Evolutionary conservation across 2,113 vertebrate species (phyloP).

Genomic region (Empidonax traillii): DNA sequence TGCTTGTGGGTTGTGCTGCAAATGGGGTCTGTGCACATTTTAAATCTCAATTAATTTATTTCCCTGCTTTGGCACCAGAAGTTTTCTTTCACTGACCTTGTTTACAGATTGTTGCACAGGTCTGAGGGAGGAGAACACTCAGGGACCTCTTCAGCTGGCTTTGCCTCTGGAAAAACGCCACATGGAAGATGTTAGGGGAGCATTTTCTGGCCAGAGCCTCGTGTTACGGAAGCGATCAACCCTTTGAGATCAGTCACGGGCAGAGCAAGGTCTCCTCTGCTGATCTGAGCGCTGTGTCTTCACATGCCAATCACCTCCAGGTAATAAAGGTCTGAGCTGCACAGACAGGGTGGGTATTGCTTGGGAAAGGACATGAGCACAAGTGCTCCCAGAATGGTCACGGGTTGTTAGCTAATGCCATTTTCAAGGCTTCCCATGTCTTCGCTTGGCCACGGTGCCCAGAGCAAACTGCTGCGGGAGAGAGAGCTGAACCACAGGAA

Average conservation of each 20-base stretch:
- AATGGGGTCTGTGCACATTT: not conserved
- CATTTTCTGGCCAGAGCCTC: not conserved
- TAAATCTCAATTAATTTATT: not conserved
- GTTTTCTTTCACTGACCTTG: not conserved
- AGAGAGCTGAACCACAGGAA: not conserved
- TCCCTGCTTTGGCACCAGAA: not conserved
- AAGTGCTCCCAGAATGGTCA: not conserved
- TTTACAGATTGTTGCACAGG: not conserved
- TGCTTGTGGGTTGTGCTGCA: accelerated
- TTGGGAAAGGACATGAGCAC: not conserved
- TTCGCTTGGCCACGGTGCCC: not conserved
- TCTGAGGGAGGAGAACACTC: not conserved
- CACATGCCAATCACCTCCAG: not conserved
- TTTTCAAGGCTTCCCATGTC: not conserved
- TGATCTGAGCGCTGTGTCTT: not conserved
- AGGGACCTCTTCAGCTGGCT: not conserved
- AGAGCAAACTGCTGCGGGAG: not conserved
- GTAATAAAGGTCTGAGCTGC: not conserved
- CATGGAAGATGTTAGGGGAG: not conserved
- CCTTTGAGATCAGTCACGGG: not conserved
- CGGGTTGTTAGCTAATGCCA: not conserved
- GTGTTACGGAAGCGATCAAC: not conserved
- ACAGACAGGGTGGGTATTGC: not conserved
- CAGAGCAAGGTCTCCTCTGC: not conserved
- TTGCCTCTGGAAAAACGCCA: not conserved